Evolutionary conservation across 2,888 invertebrate species (phyloP).

Genomic region (Microctonus hyperodae): DNA sequence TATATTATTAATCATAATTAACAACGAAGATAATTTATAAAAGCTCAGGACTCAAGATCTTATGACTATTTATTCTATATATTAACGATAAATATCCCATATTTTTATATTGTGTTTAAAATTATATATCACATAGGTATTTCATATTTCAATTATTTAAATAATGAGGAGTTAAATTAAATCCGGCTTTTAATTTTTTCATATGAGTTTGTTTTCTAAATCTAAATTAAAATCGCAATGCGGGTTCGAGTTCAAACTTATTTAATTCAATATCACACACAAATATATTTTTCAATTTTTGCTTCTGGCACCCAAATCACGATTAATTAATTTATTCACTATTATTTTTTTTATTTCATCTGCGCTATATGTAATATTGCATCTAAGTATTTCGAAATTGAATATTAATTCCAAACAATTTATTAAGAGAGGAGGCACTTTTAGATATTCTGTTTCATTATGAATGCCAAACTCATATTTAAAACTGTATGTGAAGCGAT

Average conservation of each 20-base stretch:
- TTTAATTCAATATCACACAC: no score
- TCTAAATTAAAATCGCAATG: no score
- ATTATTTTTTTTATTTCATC: background rate
- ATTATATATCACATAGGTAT: conserved; percentile 56
- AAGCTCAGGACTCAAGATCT: conserved; percentile 44
- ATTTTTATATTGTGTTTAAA: conserved; percentile 53
- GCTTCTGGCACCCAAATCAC: no score
- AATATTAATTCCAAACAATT: conserved; percentile 23
- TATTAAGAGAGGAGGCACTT: conserved; percentile 37
- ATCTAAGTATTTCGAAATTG: conserved; percentile 5
- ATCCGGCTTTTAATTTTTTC: conserved; percentile 36
- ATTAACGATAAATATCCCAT: conserved; percentile 49
- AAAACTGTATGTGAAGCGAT: conserved; percentile 16
- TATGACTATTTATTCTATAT: conserved; percentile 39
- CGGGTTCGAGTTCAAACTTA: no score
- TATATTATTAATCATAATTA: background rate
- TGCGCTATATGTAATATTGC: background rate
- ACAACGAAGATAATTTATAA: background rate
- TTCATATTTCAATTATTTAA: conserved; percentile 49
- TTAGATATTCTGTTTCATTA: conserved; percentile 36
- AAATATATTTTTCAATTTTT: background rate
- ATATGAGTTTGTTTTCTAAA: no score
- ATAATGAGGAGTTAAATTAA: conserved; percentile 53
- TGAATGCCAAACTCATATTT: conserved; percentile 25
- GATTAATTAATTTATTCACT: no score